Evolutionary conservation across 2,888 invertebrate species (phyloP), one percentile per base, ranked within the genome.

Genomic region (Argyra leucocephala): DNA sequence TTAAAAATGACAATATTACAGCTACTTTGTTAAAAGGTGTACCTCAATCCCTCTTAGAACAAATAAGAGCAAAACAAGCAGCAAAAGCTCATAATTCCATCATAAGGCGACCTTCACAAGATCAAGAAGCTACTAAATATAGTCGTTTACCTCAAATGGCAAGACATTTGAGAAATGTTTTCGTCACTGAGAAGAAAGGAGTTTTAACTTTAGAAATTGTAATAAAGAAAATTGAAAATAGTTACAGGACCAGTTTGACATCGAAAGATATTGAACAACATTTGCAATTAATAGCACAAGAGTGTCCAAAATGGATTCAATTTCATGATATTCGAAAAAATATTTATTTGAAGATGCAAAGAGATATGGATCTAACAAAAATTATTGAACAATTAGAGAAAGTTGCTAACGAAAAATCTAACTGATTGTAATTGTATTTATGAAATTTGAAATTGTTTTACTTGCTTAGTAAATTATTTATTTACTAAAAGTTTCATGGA

Each of bases 21-120:
- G 22, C 36, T 36, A 73, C 69, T 67, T 65, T 88, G 0, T 80
- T 93, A 3, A 90, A 90, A 73, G 92, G 92, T 62, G 84, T 96
- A 66, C 93, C 94, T 0, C 83, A 88, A 73, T 84, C 91, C 12
- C 80, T 96, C 61, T 80, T 96, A 23, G 93, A 94, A 70, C 92
- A 90, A 81, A 90, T 96, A 23, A 87, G 93, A 69, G 93, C 93
- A 12, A 91, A 88, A 74, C 91, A 91, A 78, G 92, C 93, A 1
- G 91, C 92, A 0, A 93, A 90, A 77, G 89, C 91, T 3, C 81
- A 91, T 26, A 86, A 89, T 73, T 85, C 88, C 1, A 91, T 96
- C 89, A 93, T 91, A 0, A 83, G 91, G 69, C 84, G 89, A 18
- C 84, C 86, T 3, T 86, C 85, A 22, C 84, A 86, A 73, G 88